phyloP scores from a whole-genome alignment of 2,888 invertebrate genomes.

The Allygus modestus region DNA sequence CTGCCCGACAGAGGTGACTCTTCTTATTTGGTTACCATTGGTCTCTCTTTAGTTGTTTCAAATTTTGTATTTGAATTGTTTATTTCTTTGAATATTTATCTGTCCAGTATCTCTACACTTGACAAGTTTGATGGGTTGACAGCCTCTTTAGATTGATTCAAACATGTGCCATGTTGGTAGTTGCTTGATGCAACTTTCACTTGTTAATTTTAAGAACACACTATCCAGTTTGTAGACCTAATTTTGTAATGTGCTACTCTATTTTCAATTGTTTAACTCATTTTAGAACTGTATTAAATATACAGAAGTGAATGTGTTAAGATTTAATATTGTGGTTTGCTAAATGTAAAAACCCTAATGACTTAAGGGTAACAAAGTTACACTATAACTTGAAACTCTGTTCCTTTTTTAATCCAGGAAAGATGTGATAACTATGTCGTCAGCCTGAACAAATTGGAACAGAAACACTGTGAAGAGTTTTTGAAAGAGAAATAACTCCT shows the following conservation, averaged over 20 bases:
- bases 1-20: not conserved
- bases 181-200: not conserved
- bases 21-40: constrained; percentile 4
- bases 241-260: not conserved
- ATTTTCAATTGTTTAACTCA: too few species aligned
- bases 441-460: too few species aligned
- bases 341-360: too few species aligned
- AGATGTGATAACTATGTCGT: too few species aligned
- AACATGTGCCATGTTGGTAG: not conserved
- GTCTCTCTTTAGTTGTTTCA: not conserved
- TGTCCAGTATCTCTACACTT: not conserved
- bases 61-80: not conserved
- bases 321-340: too few species aligned
- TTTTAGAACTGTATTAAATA: too few species aligned
- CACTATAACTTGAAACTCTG: too few species aligned
- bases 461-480: too few species aligned
- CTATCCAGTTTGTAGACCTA: not conserved
- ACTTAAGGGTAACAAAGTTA: too few species aligned
- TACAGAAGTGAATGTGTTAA: too few species aligned
- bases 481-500: too few species aligned
- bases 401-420: too few species aligned
- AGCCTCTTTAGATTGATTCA: not conserved
- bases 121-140: not conserved
- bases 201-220: not conserved
- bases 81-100: not conserved